Evolutionary conservation across 2,888 invertebrate species (phyloP).

Genomic region (Allygus modestus): DNA sequence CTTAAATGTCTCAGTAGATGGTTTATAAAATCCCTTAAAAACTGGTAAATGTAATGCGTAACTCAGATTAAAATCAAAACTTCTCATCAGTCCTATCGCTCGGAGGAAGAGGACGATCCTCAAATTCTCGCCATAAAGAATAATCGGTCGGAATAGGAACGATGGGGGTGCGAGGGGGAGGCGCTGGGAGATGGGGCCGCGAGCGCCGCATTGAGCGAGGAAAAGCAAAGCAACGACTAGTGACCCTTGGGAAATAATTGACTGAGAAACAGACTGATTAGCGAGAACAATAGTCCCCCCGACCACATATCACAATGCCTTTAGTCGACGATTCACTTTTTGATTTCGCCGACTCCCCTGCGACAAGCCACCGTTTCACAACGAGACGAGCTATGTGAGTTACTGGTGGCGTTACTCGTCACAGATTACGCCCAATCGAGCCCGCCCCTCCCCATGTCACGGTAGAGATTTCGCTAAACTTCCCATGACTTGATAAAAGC

Average conservation of each 20-base stretch:
- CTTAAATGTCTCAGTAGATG: too few relatives aligned
- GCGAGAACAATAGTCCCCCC: slow-evolving; percentile 42
- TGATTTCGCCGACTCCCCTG: slow-evolving; percentile 33
- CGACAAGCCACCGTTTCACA: not conserved
- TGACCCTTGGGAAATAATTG: slow-evolving; percentile 59
- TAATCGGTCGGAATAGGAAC: too few relatives aligned
- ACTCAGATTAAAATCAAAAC: too few relatives aligned
- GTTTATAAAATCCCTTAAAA: too few relatives aligned
- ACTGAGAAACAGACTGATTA: slow-evolving; percentile 48
- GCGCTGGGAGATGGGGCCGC: slow-evolving; percentile 1
- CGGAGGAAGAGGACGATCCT: too few relatives aligned
- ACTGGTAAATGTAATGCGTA: too few relatives aligned
- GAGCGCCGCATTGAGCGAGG: slow-evolving; percentile 10
- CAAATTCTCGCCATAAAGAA: too few relatives aligned
- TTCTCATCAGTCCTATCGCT: too few relatives aligned
- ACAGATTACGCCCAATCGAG: not conserved
- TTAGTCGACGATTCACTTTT: slow-evolving; percentile 46
- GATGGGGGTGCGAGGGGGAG: not conserved
- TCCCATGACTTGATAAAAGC: too few relatives aligned
- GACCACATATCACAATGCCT: slow-evolving; percentile 47
- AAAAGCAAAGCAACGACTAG: slow-evolving; percentile 16
- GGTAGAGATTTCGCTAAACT: too few relatives aligned
- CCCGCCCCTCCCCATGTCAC: too few relatives aligned
- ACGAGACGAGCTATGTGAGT: not conserved
- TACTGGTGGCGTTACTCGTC: not conserved